Base-by-base conservation (phyloP, 2,888 invertebrate species). In the Drosophila sordidapex region DNA sequence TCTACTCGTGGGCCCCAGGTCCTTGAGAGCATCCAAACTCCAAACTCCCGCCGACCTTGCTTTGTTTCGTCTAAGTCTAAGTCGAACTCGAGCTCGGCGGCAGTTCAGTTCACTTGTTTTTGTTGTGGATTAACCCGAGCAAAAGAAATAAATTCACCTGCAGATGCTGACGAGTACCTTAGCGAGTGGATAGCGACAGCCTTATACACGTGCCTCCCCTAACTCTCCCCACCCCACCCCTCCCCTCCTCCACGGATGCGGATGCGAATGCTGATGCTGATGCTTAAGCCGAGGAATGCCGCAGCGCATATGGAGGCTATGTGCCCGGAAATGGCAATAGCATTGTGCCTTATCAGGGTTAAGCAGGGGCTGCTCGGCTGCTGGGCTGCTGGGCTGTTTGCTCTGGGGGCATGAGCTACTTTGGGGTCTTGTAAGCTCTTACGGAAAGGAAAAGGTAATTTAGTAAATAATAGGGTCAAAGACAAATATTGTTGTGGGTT, bases 381-480 rank as follows among this genome's bases (percentile, higher is more conserved):
- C 7, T 36, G 43, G 21, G 27, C 29, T 53, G 43, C 13, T 43
- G 13, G 13, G 43, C 52, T 76, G 76, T 76, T 76, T 76, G 65
- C 68, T 76, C 36, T 73, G 40, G 48, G 35, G 48, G 33, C 25
- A 51, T 31, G 31, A 48, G 62, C 46, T 52, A 43, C 49, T 65
- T 62, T 58, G 51, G 48, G 57, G 56, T 18, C n/a, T 72, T 65
- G 61, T 69, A 79, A 81, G 75, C 75, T 68, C 72, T 70, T 70
- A 78, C 71, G 72, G 68, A 70, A 76, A 76, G 82, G 78, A 89
- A 88, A 87, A 87, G 89, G 87, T 87, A 87, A 87, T 87, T 89
- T 87, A 84, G 87, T 87, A 89, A 89, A 87, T 87, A 87, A 87
- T 87, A 87, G 87, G 87, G 89, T 87, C 87, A 87, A 87, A 87